Base-by-base conservation (phyloP, 2,113 vertebrate genomes). In the Pungitius pungitius region DNA sequence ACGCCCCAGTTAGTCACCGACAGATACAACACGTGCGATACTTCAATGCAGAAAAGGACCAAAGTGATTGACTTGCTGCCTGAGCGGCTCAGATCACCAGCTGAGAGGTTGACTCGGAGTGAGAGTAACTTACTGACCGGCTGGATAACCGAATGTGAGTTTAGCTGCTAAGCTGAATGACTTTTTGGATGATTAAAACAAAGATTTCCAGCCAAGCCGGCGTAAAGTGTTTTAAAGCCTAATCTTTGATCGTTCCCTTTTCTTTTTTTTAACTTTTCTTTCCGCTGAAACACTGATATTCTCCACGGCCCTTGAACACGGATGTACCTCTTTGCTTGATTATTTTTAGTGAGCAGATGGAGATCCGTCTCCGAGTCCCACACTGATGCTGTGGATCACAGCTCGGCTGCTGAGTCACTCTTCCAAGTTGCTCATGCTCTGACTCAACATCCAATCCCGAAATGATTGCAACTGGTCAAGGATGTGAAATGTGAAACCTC, bases 361-460 rank as follows among this genome's bases (percentile, higher is more conserved):
- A 81, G 84, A 82, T 81, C 54, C 71, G 69, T 86, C 69, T 84
- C 81, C 63, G 68, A 86, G 66, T 82, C 85, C 82, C 84, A 85
- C 88, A 79, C 80, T 79, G 77, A 77, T 69, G 83, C 84, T 57
- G 75, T 81, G 72, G 84, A 83, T 85, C 78, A 73, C 78, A 88
- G 80, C 82, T 88, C 84, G 79, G 83, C 73, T 30, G 62, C 82
- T 89, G 86, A 91, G 66, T 90, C 88, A 90, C 69, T 72, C 78
- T 85, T 70, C 57, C 40, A 69, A 80, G 83, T 91, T 89, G 74
- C 80, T 81, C 72, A 65, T 82, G 79, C 72, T 61, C n/a, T 62
- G 75, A 77, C 75, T 83, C 79, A 51, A 75, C 81, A 61, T 75
- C 61, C 62, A 67, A 70, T 74, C 35, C 65, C 4, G 0, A 73